Conservation (phyloP, 2,113 vertebrate genomes). For the Phylloscopus whistleri region DNA sequence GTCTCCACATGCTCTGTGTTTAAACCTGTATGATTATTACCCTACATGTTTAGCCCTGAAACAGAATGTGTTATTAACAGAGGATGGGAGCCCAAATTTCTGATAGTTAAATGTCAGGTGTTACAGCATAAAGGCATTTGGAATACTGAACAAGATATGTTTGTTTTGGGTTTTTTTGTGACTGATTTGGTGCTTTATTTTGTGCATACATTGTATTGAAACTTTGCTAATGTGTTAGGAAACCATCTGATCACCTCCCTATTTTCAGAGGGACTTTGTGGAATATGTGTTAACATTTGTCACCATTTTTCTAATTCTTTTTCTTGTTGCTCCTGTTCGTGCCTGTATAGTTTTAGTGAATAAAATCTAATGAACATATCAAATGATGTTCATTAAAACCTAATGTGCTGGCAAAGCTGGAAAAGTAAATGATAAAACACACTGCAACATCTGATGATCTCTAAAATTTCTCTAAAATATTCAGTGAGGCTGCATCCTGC, state of each 20-base stretch:
- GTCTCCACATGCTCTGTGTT: neutral
- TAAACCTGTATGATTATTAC: neutral
- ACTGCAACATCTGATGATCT: neutral
- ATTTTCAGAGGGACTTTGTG: neutral
- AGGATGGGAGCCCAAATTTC: neutral
- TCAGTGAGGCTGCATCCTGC: neutral
- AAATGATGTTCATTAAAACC: neutral
- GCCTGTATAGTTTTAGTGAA: neutral
- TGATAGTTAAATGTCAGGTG: neutral
- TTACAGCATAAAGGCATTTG: neutral
- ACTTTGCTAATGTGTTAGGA: neutral
- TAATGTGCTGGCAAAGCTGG: neutral
- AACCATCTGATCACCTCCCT: neutral
- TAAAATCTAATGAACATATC: neutral
- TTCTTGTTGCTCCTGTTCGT: neutral
- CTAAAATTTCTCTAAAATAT: neutral
- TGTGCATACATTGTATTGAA: neutral
- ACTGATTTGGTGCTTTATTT: neutral
- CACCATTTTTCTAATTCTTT: neutral
- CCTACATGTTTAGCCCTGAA: neutral
- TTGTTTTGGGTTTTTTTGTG: neutral
- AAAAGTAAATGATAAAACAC: neutral
- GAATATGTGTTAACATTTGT: neutral
- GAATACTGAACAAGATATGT: neutral
- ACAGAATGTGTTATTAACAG: neutral